A percentile compares a stretch with the other conserved stretches of the same genome.
Conservation (phyloP, 2,888 invertebrate species). For the Cistogaster globosa region DNA sequence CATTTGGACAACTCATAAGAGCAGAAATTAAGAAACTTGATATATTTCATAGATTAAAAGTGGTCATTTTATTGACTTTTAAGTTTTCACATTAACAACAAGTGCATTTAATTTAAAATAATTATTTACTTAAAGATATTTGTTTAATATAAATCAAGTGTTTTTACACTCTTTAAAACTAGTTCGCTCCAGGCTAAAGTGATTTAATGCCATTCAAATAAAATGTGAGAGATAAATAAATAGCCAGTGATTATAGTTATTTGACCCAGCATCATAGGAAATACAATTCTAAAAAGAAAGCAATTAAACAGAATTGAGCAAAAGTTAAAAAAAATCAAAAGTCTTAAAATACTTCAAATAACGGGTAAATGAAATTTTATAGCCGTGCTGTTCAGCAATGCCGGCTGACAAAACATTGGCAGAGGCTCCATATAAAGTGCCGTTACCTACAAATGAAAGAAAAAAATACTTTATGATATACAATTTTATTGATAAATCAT, state of each 20-base stretch:
- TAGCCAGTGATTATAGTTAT: slow-evolving; percentile 87
- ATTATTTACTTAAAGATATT: no score
- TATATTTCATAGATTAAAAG: no score
- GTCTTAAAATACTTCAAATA: slow-evolving; percentile 87
- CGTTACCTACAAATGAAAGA: slow-evolving; percentile 87
- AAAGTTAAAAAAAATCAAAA: slow-evolving; percentile 11
- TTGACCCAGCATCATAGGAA: slow-evolving; percentile 92
- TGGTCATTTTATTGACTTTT: no score
- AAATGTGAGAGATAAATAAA: slow-evolving; percentile 88
- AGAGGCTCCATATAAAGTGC: slow-evolving; percentile 94
- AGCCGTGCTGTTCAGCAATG: slow-evolving; percentile 95
- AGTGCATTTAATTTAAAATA: no score
- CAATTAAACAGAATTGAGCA: neutral
- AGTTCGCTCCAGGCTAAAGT: neutral
- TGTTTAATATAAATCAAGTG: slow-evolving; percentile 23
- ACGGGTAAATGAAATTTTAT: slow-evolving; percentile 91
- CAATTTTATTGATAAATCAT: neutral
- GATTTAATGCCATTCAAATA: slow-evolving; percentile 82
- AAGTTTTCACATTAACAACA: no score
- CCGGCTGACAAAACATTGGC: slow-evolving; percentile 96
- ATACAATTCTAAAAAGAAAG: slow-evolving; percentile 86
- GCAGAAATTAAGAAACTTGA: no score
- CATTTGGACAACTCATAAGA: no score
- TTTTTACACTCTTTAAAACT: neutral
- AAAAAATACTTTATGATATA: neutral